phyloP scores from a whole-genome alignment of 2,113 vertebrate genomes.

The Chloroceryle aenea region DNA sequence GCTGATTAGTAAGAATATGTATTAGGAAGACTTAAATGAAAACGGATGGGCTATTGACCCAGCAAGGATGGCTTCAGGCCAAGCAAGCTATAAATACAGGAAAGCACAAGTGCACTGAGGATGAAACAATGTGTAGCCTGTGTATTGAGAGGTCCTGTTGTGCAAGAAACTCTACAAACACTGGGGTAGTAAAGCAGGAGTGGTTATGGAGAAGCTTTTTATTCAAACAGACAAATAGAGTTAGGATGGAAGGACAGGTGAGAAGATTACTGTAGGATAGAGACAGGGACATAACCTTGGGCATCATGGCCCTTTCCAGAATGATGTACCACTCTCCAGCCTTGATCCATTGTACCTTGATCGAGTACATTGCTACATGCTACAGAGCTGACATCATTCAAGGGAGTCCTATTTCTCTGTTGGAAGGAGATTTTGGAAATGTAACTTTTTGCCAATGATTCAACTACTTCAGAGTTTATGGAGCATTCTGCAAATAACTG shows the following conservation, averaged over 20 bases:
- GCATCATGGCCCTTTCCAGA: neutral
- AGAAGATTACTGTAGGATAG: neutral
- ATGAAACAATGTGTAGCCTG: neutral
- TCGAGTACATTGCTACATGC: neutral
- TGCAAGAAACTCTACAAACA: neutral
- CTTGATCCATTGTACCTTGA: neutral
- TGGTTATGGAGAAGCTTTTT: neutral
- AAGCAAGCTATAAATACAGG: neutral
- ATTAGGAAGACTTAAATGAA: neutral
- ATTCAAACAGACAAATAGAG: neutral
- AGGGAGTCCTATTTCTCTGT: neutral
- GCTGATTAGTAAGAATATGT: neutral
- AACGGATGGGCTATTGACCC: neutral
- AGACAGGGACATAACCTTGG: neutral
- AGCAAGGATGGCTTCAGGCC: neutral
- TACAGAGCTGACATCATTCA: neutral
- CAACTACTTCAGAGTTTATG: neutral
- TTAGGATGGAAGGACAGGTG: neutral
- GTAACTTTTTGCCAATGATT: neutral
- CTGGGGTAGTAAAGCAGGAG: neutral
- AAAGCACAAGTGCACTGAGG: neutral
- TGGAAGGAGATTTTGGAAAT: neutral
- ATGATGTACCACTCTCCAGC: neutral
- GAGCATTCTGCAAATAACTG: neutral
- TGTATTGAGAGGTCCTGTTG: neutral